Percentiles rank a stretch among this genome's conserved stretches.
These are phyloP conservation scores for Hypotaenidia okinawae DNA, from an alignment of 2,797 vertebrate species.

Conservation along the genomic window DNA sequence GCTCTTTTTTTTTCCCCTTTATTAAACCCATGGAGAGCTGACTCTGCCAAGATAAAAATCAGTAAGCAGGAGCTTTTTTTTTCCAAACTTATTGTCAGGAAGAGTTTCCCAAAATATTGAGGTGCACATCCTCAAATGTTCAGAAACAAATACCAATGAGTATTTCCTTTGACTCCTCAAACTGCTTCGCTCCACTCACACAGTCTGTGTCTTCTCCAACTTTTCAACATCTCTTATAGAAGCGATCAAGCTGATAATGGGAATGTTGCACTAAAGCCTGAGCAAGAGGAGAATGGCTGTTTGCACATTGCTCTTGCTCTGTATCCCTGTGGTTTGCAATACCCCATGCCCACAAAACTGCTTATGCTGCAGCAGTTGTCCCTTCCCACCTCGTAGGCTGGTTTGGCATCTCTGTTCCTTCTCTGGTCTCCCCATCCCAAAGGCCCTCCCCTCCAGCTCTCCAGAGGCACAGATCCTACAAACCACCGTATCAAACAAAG, in stretches of 20 bases:
- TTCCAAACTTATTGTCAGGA: not conserved
- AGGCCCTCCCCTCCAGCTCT: not conserved
- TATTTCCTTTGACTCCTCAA: not conserved
- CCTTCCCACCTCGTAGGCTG: not conserved
- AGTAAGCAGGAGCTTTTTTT: not conserved
- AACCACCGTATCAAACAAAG: not conserved
- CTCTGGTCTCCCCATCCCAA: not conserved
- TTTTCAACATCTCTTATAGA: not conserved
- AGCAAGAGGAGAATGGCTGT: not conserved
- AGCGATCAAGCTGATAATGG: not conserved
- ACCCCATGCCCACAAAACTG: not conserved
- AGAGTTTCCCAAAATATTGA: not conserved
- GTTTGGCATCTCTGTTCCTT: not conserved
- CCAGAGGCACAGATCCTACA: not conserved
- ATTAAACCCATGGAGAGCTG: not conserved
- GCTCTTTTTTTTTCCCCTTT: not conserved
- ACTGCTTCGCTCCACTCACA: not conserved
- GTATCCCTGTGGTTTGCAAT: fast-evolving
- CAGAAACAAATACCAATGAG: not conserved
- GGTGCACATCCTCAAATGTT: fast-evolving
- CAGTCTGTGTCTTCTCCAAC: not conserved
- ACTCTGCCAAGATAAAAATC: not conserved
- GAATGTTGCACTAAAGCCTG: not conserved
- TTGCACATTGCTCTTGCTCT: fast-evolving
- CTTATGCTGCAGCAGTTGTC: not conserved